A percentile compares a stretch with the other conserved stretches of the same genome.
Conservation (phyloP, 2,888 invertebrate genomes). For the Melipona bicolor region DNA sequence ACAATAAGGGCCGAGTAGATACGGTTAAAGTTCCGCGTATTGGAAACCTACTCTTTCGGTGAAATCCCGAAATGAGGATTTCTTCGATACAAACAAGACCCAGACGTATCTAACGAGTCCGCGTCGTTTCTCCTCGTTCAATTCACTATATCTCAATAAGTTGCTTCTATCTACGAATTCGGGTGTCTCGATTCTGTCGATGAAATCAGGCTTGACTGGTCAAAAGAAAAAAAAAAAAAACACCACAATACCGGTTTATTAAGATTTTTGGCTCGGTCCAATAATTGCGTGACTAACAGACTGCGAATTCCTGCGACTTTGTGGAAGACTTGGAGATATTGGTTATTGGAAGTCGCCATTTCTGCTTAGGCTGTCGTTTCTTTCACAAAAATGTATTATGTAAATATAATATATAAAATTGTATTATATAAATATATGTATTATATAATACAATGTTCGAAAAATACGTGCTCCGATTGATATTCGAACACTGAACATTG, state of each 20-base stretch:
- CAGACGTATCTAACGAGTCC: conserved; percentile 2
- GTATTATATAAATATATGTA: no score
- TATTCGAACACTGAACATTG: no score
- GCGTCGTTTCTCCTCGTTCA: not conserved
- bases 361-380: no score
- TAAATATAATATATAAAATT: no score
- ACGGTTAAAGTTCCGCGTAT: conserved; percentile 12
- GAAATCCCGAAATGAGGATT: not conserved
- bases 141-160: conserved; percentile 1
- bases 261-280: conserved; percentile 1
- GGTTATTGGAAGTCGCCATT: no score
- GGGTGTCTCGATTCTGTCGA: not conserved
- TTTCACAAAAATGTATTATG: no score
- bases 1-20: conserved; percentile 18
- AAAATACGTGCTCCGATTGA: no score
- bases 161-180: not conserved
- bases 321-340: not conserved
- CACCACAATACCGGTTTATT: not conserved
- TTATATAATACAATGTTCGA: no score
- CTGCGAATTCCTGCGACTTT: not conserved
- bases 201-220: not conserved
- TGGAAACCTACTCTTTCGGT: not conserved
- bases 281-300: not conserved
- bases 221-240: no score
- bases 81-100: conserved; percentile 12